Conservation (phyloP, 2,113 vertebrate genomes). For the Loxodonta africana region DNA sequence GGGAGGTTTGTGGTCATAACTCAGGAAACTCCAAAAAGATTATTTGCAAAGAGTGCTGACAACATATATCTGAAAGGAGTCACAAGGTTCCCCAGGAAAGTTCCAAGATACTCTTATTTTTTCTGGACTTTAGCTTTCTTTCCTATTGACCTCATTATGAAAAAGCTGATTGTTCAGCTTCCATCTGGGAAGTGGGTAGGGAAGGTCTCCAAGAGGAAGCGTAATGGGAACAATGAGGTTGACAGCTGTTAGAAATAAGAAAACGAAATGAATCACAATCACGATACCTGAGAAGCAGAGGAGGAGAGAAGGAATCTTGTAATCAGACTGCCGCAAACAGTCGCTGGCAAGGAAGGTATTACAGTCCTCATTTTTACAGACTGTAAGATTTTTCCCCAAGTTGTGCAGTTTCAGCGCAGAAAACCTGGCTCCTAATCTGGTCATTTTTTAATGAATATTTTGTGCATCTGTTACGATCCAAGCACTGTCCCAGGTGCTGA, state of each 20-base stretch:
- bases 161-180: too few species aligned
- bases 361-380: neutral
- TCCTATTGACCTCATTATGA: neutral
- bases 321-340: neutral
- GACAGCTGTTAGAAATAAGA: too few species aligned
- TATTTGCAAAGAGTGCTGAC: neutral
- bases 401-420: neutral
- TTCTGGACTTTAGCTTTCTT: too few species aligned
- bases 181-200: too few species aligned
- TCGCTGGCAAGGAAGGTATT: too few species aligned
- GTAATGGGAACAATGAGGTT: too few species aligned
- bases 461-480: neutral
- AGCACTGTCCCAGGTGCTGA: neutral
- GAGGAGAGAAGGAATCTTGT: too few species aligned
- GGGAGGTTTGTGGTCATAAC: neutral
- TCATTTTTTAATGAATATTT: neutral
- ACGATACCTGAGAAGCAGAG: neutral
- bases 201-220: too few species aligned
- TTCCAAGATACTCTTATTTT: too few species aligned
- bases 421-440: neutral
- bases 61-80: neutral
- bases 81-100: neutral
- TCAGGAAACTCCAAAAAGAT: neutral
- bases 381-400: neutral
- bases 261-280: too few species aligned